Evolutionary conservation across 1,140 invertebrate species (phyloP).

Genomic region (Gonatopus flavifemur): DNA sequence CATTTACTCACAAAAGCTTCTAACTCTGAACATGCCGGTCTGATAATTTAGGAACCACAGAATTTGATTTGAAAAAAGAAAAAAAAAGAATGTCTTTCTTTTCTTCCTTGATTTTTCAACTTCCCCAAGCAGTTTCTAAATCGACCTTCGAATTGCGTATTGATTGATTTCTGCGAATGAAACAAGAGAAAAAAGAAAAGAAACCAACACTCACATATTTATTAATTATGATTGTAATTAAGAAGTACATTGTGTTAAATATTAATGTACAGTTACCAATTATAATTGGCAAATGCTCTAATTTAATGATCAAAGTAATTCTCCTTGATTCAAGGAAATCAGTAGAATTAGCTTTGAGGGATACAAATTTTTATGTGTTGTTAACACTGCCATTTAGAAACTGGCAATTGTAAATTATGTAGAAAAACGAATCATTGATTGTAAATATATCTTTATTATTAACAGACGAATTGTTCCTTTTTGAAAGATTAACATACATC

Average conservation of each 20-base stretch:
- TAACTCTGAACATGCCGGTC: constrained; percentile 35
- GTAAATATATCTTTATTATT: constrained; percentile 58
- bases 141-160: no score
- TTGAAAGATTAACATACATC: no score
- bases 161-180: no score
- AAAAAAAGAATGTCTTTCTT: constrained; percentile 20
- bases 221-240: constrained; percentile 55
- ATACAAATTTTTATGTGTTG: constrained; percentile 37
- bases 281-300: constrained; percentile 51
- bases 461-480: constrained; percentile 47
- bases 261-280: constrained; percentile 57
- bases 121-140: no score
- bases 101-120: no score
- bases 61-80: constrained; percentile 21
- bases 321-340: constrained; percentile 28
- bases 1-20: constrained; percentile 17
- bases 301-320: constrained; percentile 42
- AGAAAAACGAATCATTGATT: constrained; percentile 51
- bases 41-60: constrained; percentile 47
- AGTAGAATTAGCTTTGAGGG: constrained; percentile 33
- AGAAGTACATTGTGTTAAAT: constrained; percentile 53
- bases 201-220: no score
- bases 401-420: constrained; percentile 57
- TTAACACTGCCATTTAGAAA: constrained; percentile 52
- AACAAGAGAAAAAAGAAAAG: no score